phyloP scores from a whole-genome alignment of 2,113 vertebrate genomes.

The Sphaerodactylus townsendi region DNA sequence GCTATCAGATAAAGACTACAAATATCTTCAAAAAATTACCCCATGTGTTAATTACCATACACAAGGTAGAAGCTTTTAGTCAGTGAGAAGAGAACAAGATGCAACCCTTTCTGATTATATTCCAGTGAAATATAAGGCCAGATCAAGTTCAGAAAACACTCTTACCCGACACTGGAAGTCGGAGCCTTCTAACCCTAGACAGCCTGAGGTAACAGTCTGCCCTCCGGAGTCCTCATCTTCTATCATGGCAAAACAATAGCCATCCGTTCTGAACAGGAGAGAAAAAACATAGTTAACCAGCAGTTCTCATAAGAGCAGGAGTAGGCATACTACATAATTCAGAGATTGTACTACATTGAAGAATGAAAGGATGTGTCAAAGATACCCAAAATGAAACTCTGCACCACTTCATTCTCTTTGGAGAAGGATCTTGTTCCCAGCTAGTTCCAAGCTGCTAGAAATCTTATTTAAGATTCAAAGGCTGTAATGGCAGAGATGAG shows the following conservation, averaged over 20 bases:
- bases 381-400: too few relatives aligned
- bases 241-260: conserved; percentile 96
- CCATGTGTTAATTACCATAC: not conserved
- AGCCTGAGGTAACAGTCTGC: conserved; percentile 89
- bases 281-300: not conserved
- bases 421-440: too few relatives aligned
- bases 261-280: conserved; percentile 84
- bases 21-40: not conserved
- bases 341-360: fast-evolving
- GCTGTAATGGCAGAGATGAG: too few relatives aligned
- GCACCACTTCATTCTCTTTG: too few relatives aligned
- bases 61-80: not conserved
- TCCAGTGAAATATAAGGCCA: not conserved
- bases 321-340: not conserved
- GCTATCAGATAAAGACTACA: not conserved
- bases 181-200: conserved; percentile 88
- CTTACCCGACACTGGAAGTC: conserved; percentile 97
- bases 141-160: conserved; percentile 15
- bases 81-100: not conserved
- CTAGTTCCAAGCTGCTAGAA: too few relatives aligned
- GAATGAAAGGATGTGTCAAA: too few relatives aligned
- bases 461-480: too few relatives aligned
- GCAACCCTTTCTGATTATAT: conserved; percentile 10
- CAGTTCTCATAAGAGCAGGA: not conserved
- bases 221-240: conserved; percentile 91